Conservation (phyloP, 2,113 vertebrate genomes). For the Paedocypris sp. region DNA sequence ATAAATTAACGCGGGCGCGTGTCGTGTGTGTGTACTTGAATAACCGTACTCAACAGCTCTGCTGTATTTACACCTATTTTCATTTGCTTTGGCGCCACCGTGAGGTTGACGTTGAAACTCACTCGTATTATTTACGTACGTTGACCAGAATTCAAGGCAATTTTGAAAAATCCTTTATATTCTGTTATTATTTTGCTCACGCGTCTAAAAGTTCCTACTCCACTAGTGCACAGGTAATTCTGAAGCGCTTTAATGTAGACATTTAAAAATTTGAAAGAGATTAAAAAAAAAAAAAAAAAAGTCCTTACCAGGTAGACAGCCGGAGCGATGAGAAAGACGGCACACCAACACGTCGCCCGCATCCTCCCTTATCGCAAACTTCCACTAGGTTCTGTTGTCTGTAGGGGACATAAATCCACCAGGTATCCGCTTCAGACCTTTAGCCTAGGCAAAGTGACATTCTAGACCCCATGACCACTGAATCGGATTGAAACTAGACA, state of each 20-base stretch:
- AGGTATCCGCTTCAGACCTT: constrained; percentile 75
- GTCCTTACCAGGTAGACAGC: constrained; percentile 85
- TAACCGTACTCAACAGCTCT: background rate
- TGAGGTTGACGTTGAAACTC: constrained; percentile 24
- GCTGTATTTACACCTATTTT: constrained; percentile 1
- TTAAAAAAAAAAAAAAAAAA: background rate
- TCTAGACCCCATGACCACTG: constrained; percentile 77
- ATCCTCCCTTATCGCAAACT: constrained; percentile 88
- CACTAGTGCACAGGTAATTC: too few species aligned
- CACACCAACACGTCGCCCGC: constrained; percentile 83
- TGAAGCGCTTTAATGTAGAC: too few species aligned
- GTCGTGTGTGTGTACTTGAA: background rate
- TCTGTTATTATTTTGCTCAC: too few species aligned
- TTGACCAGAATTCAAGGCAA: background rate
- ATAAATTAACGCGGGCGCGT: too few species aligned
- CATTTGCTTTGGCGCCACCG: constrained; percentile 51
- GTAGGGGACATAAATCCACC: constrained; percentile 90
- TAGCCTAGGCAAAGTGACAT: constrained; percentile 74
- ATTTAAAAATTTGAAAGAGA: too few species aligned
- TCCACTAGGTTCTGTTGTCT: constrained; percentile 70
- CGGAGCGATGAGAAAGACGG: constrained; percentile 81
- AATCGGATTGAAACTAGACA: constrained; percentile 59
- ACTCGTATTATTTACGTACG: too few species aligned
- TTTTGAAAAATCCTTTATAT: too few species aligned
- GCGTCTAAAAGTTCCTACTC: too few species aligned